Conservation (phyloP, 2,888 invertebrate species). For the Rapana venosa region DNA sequence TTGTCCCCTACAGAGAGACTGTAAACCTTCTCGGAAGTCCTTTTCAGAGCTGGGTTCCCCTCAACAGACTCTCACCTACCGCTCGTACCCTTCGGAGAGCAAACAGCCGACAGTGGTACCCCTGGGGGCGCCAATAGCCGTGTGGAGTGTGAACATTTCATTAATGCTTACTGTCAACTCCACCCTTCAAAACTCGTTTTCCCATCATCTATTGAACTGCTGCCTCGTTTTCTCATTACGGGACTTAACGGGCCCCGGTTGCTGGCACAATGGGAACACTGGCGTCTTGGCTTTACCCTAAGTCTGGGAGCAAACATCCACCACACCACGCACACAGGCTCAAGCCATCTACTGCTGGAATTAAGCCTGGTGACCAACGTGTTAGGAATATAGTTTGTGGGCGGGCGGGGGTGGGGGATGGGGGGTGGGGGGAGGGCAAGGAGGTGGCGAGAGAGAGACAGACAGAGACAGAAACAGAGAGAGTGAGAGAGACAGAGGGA, state of each 20-base stretch:
- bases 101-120: background rate
- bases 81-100: background rate
- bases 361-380: too few relatives aligned
- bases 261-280: background rate
- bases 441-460: background rate
- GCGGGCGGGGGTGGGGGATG: background rate
- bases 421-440: background rate
- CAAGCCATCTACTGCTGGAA: background rate
- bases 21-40: background rate
- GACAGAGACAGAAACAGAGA: background rate
- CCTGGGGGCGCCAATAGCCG: background rate
- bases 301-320: background rate
- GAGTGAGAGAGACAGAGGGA: too few relatives aligned
- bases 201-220: constrained; percentile 2
- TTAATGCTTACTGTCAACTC: constrained; percentile 12
- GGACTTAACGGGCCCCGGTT: background rate
- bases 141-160: background rate
- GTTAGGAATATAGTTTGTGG: too few relatives aligned
- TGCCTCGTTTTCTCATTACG: constrained; percentile 25
- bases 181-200: constrained; percentile 23
- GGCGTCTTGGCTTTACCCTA: background rate
- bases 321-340: background rate
- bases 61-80: background rate
- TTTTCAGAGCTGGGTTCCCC: background rate
- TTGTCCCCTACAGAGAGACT: too few relatives aligned